phyloP scores from a whole-genome alignment of 2,113 vertebrate genomes.

The Mirounga angustirostris region DNA sequence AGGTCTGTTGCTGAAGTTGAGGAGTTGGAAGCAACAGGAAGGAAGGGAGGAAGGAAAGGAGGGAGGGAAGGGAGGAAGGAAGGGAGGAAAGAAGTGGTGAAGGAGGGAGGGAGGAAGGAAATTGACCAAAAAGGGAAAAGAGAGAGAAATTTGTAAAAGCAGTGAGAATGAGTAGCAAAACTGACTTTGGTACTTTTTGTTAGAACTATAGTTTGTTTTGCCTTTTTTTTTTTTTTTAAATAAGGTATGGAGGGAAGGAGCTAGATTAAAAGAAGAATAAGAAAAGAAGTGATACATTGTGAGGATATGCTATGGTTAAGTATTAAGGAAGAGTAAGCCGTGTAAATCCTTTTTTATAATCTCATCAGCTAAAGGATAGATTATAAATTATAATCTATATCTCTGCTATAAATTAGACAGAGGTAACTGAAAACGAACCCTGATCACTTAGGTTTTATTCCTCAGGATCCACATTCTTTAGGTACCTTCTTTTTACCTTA shows the following conservation, averaged over 20 bases:
- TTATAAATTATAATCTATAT: no score
- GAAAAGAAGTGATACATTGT: neutral
- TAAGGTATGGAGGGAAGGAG: neutral
- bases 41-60: neutral
- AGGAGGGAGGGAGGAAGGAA: neutral
- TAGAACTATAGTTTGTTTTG: neutral
- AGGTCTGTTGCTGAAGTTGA: neutral
- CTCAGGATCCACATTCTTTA: neutral
- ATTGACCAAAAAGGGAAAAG: neutral
- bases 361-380: neutral
- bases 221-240: neutral
- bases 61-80: neutral
- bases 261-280: neutral
- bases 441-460: conserved; percentile 3
- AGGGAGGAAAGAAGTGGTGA: neutral
- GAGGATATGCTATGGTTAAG: neutral
- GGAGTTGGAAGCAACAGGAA: neutral
- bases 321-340: neutral
- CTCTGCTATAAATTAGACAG: neutral
- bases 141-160: neutral
- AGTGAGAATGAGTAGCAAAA: neutral
- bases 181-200: neutral
- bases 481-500: conserved; percentile 44
- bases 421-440: conserved; percentile 3
- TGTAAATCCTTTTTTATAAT: neutral